phyloP scores from a whole-genome alignment of 2,888 invertebrate species.

The Dysmachus trigonus region DNA sequence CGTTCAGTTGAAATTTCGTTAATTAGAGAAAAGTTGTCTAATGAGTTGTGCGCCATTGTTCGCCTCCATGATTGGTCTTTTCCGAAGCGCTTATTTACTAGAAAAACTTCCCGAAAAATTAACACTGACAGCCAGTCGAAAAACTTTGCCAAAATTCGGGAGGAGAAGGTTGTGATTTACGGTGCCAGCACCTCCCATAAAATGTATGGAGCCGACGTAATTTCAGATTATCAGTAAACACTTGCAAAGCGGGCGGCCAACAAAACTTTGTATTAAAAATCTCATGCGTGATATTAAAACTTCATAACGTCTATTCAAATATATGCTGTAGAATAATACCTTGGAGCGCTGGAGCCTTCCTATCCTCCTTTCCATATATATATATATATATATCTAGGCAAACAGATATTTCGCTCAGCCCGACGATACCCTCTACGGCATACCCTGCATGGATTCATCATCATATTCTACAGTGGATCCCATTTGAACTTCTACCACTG shows the following conservation, averaged over 20 bases:
- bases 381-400: constrained; percentile 40
- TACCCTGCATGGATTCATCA: constrained; percentile 40
- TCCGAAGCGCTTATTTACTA: neutral
- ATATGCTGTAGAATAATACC: constrained; percentile 53
- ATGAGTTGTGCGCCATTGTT: constrained; percentile 39
- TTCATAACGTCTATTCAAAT: constrained; percentile 54
- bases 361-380: constrained; percentile 47
- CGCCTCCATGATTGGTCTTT: constrained; percentile 22
- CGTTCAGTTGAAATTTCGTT: constrained; percentile 63
- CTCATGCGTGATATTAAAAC: constrained; percentile 53
- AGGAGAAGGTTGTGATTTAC: neutral
- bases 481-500: constrained; percentile 39
- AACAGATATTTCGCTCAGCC: constrained; percentile 39
- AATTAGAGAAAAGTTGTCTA: constrained; percentile 63
- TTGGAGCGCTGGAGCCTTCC: constrained; percentile 51
- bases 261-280: constrained; percentile 45
- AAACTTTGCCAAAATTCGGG: neutral
- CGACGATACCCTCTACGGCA: constrained; percentile 24
- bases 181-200: neutral
- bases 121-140: constrained; percentile 25
- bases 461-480: constrained; percentile 39
- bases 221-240: constrained; percentile 37
- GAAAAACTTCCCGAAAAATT: constrained; percentile 26
- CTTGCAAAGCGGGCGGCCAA: neutral
- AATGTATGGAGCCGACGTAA: neutral